Conservation (phyloP, 2,113 vertebrate species). For the Notothenia coriiceps region DNA sequence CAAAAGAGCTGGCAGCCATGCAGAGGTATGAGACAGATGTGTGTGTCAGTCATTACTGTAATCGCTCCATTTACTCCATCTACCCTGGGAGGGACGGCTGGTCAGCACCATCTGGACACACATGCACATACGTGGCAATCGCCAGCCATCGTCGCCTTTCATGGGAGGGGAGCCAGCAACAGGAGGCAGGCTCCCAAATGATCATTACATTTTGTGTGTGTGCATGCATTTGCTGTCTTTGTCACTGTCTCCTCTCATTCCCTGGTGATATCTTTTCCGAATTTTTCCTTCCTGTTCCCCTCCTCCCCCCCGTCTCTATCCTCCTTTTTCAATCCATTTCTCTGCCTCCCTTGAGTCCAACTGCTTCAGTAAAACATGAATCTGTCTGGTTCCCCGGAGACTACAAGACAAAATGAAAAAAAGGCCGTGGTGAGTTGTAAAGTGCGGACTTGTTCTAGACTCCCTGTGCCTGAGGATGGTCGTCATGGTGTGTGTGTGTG, state of each 20-base stretch:
- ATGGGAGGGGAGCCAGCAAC: conserved; percentile 58
- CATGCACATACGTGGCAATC: conserved; percentile 49
- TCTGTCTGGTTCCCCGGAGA: conserved; percentile 34
- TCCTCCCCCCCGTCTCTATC: conserved; percentile 1
- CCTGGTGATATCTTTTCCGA: conserved; percentile 22
- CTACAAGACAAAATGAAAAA: conserved; percentile 48
- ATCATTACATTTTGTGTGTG: conserved; percentile 32
- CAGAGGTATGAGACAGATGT: conserved; percentile 80
- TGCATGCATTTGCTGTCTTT: conserved; percentile 31
- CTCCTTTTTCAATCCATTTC: conserved; percentile 36
- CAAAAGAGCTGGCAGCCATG: conserved; percentile 63
- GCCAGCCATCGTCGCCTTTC: conserved; percentile 44
- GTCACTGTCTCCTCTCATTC: conserved; percentile 22
- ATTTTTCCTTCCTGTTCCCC: background rate
- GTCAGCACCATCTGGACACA: conserved; percentile 81
- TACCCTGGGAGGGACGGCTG: conserved; percentile 77
- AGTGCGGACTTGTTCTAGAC: conserved; percentile 33
- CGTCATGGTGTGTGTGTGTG: background rate
- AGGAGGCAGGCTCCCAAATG: conserved; percentile 61
- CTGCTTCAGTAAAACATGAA: conserved; percentile 51
- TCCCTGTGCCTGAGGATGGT: conserved; percentile 30
- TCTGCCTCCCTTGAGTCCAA: conserved; percentile 38
- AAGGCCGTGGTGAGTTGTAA: conserved; percentile 38
- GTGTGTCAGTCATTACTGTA: conserved; percentile 81
- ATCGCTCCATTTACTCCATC: conserved; percentile 82